Evolutionary conservation across 2,888 invertebrate genomes (phyloP), one percentile per base, ranked within the genome.

Genomic region (Amiota minor): DNA sequence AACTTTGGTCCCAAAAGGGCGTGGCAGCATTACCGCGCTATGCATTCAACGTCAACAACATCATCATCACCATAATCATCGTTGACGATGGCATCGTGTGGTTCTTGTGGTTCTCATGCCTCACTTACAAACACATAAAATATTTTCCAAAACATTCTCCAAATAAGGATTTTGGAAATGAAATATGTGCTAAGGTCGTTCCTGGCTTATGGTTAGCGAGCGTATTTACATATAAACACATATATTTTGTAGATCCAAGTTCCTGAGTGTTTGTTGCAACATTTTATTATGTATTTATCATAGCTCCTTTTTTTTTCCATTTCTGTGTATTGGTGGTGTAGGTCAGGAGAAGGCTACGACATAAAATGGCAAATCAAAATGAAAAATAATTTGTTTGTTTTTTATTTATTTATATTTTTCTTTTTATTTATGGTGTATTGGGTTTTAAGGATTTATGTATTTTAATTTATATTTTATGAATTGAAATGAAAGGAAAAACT

Each of bases 171-270:
- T 65, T 35, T 68, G 53, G 23, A 68, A 68, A 68, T 68, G 67
- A 68, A 68, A 68, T 68, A 68, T 68, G 67, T 68, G 67, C 67
- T 53, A 68, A 68, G 67, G 50, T 68, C 67, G 67, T 68, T 65
- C 18, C 20, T 9, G 18, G 1, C 11, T 59, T 59, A 11, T 59
- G n/a, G n/a, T 59, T 10, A 23, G 20, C 59, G 20, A 20, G 59
- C 55, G n/a, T 1, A 18, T 14, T 16, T 59, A 18, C 20, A 59
- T 18, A 11, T 9, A 9, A 20, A 59, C 23, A 4, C 10, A 53
- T 53, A 53, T 53, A 9, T 16, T 4, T 16, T 35, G 6, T 35
- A 55, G 9, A 16, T 55, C 23, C 11, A 4, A 23, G 12, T 35
- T 2, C 45, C 6, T 62, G 12, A 35, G 45, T 18, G 45, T 62